phyloP scores from a whole-genome alignment of 2,797 vertebrate genomes.

The Erpetoichthys calabaricus region DNA sequence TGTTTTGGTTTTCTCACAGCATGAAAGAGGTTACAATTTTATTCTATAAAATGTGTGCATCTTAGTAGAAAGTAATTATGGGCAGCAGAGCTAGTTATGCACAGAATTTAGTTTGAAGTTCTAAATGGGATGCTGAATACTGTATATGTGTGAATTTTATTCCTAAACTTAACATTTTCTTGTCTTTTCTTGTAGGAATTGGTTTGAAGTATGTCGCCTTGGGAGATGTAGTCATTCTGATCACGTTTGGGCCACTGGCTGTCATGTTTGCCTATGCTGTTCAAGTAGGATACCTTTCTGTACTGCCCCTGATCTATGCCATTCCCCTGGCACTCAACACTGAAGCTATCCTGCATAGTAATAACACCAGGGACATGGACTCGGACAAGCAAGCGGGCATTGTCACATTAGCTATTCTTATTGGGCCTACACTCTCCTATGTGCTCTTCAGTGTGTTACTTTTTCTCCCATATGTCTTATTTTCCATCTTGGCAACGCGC shows the following conservation, averaged over 20 bases:
- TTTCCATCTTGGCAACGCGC: conserved; percentile 80
- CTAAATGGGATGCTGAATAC: conserved; percentile 96
- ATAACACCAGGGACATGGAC: conserved; percentile 95
- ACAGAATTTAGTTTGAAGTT: conserved; percentile 40
- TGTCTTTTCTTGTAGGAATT: conserved; percentile 54
- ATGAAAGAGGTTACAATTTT: no score
- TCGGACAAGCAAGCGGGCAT: conserved; percentile 88
- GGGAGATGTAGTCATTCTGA: conserved; percentile 91
- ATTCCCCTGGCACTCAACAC: conserved; percentile 87
- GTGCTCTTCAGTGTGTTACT: conserved; percentile 79
- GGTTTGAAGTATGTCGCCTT: conserved; percentile 94
- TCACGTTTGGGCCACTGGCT: conserved; percentile 90
- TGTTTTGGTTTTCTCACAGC: no score
- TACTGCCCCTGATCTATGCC: conserved; percentile 82
- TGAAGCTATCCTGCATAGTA: conserved; percentile 93
- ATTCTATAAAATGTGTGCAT: no score
- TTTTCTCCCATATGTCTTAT: conserved; percentile 82
- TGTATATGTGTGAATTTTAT: conserved; percentile 60
- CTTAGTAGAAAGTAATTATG: no score
- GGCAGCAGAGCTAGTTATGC: no score
- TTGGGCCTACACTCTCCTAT: conserved; percentile 81
- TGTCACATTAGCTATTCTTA: conserved; percentile 88
- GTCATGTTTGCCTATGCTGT: conserved; percentile 92
- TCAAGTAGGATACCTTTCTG: conserved; percentile 84
- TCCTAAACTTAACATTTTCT: not conserved